Evolutionary conservation across 2,888 invertebrate species (phyloP).

Genomic region (Tortrix viridana): DNA sequence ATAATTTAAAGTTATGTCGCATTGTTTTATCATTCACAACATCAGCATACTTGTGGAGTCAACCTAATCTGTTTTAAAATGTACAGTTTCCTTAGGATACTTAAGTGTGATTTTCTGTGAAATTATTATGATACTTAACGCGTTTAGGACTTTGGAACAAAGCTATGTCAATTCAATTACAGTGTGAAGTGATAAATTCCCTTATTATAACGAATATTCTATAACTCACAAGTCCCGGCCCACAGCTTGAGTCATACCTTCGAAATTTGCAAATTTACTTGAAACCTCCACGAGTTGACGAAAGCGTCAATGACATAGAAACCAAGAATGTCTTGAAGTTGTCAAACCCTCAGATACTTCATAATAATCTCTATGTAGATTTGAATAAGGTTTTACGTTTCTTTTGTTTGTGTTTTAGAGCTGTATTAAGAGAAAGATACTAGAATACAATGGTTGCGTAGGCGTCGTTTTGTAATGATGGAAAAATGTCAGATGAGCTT

Average conservation of each 20-base stretch:
- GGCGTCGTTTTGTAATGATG: conserved; percentile 64
- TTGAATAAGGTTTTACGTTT: conserved; percentile 16
- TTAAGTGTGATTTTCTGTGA: not conserved
- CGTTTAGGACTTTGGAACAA: conserved; percentile 6
- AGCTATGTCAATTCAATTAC: conserved; percentile 53
- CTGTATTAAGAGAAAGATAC: conserved; percentile 21
- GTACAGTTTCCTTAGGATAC: not conserved
- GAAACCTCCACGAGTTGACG: conserved; percentile 27
- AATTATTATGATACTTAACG: not conserved
- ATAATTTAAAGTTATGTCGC: conserved; percentile 33
- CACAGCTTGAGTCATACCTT: conserved; percentile 60
- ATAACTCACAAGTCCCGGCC: conserved; percentile 50
- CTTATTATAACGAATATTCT: conserved; percentile 56
- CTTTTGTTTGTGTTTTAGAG: not conserved
- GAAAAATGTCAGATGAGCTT: conserved; percentile 61
- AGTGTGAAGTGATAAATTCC: conserved; percentile 60
- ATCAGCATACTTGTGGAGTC: not conserved
- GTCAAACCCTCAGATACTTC: not conserved
- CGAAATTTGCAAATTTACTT: conserved; percentile 56
- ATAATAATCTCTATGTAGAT: conserved; percentile 2
- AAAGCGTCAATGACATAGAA: conserved; percentile 33
- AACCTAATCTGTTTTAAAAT: not conserved
- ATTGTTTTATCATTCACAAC: conserved; percentile 16
- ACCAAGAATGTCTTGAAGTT: conserved; percentile 17
- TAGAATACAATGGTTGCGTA: conserved; percentile 64